A percentile compares a stretch with the other conserved stretches of the same genome.
Evolutionary conservation across 1,140 invertebrate genomes (phyloP).

Genomic region (Daktulosphaira vitifoliae): DNA sequence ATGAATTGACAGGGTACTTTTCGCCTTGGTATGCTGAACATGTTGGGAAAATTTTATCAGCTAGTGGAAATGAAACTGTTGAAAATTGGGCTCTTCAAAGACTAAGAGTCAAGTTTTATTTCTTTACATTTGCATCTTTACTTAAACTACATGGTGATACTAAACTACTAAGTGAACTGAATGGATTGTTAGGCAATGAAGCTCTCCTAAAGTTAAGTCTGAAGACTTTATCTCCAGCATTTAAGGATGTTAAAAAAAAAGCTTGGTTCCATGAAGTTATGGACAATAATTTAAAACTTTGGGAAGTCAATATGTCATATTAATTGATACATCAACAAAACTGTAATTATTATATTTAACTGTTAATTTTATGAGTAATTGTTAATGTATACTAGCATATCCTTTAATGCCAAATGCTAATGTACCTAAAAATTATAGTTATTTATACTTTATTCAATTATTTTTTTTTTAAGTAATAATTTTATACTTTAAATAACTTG

Average conservation of each 20-base stretch:
- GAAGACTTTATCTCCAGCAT: constrained; percentile 62
- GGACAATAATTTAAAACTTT: constrained; percentile 77
- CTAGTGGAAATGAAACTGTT: constrained; percentile 70
- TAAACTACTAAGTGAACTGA: constrained; percentile 57
- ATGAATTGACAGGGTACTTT: constrained; percentile 59
- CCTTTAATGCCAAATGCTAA: constrained; percentile 20
- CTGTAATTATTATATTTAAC: no score
- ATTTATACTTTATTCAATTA: neutral
- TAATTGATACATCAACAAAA: neutral
- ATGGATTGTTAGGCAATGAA: constrained; percentile 67
- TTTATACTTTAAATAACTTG: no score
- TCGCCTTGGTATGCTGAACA: constrained; percentile 64
- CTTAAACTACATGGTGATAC: constrained; percentile 70
- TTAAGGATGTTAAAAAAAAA: constrained; percentile 59
- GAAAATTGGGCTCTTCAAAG: constrained; percentile 63
- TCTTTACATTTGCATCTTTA: constrained; percentile 68
- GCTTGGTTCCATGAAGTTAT: constrained; percentile 77
- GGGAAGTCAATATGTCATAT: constrained; percentile 73
- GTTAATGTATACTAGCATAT: neutral
- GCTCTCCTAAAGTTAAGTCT: constrained; percentile 70
- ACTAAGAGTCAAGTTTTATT: constrained; percentile 66
- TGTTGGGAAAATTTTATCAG: constrained; percentile 52
- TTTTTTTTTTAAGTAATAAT: no score
- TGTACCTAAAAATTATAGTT: constrained; percentile 5
- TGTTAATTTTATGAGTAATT: neutral